Evolutionary conservation across 2,888 invertebrate genomes (phyloP), one percentile per base, ranked within the genome.

Genomic region (Ischnura elegans): DNA sequence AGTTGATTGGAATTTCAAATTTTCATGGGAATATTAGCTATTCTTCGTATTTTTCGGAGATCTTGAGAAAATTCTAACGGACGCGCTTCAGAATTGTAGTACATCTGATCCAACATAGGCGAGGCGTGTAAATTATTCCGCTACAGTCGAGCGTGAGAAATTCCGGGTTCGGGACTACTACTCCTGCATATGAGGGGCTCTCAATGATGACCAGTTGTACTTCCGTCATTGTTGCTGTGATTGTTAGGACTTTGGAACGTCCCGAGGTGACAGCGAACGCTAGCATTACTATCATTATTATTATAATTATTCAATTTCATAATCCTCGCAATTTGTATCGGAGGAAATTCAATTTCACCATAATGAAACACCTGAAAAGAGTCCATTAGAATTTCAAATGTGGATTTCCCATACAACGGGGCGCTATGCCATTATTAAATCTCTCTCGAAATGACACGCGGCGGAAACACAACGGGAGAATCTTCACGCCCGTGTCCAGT

Each of bases 381-480:
- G 76, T 76, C n/a, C 29, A 76, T 76, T 76, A 36, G 76, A 76
- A 76, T 76, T 76, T 36, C 76, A 36, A 76, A 76, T 76, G 51
- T 51, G 29, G 36, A 5, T 16, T 76, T 76, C n/a, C 76, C 76
- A 76, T 76, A n/a, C n/a, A 76, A 76, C 76, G 76, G 76, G 10
- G 76, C 76, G 51, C 51, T 19, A 51, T 51, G 2, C 51, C 21
- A 10, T 36, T n/a, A 76, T 36, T 76, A 36, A 76, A 76, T 25
- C 36, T 19, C n/a, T 76, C 76, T 36, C 76, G 36, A 76, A 61
- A 76, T 36, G 13, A 16, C 76, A 76, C 6, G 29, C 13, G 76
- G 76, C 29, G 29, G 5, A 76, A 36, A 76, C 76, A 3, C 76
- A 8, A 13, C 76, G 29, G 25, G 76, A 36, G 76, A 13, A 76